These are phyloP conservation scores for Eidolon dupreanum DNA, from an alignment of 2,797 vertebrate species.

Conservation along the genomic window DNA sequence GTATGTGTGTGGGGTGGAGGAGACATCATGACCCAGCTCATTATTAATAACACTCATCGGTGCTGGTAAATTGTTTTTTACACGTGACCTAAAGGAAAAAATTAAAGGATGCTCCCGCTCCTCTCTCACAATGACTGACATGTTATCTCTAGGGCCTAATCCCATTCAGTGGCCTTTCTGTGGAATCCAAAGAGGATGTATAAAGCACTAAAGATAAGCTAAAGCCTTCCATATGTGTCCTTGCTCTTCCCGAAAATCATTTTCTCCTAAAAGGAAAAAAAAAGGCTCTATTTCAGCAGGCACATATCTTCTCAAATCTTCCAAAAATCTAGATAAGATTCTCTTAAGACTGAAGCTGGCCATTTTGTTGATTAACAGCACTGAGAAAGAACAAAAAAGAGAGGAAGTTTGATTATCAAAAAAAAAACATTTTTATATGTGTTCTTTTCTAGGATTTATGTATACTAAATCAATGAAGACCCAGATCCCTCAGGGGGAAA, in stretches of 20 bases:
- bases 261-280: background rate
- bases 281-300: background rate
- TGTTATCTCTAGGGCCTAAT: conserved; percentile 35
- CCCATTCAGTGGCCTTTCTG: background rate
- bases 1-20: too few relatives aligned
- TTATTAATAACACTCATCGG: background rate
- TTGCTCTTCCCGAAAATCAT: background rate
- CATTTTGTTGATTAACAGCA: background rate
- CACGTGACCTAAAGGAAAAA: background rate
- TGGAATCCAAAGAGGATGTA: background rate
- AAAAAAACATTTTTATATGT: conserved; percentile 13
- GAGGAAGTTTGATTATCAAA: background rate
- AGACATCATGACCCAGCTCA: background rate
- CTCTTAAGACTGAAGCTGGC: background rate
- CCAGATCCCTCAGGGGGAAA: background rate
- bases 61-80: conserved; percentile 27
- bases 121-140: conserved; percentile 9
- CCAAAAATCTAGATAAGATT: conserved; percentile 21
- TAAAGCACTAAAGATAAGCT: conserved; percentile 53
- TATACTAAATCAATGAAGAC: background rate
- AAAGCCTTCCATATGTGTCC: conserved; percentile 50
- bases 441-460: conserved; percentile 35
- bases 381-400: background rate
- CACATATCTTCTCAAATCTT: conserved; percentile 28
- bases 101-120: background rate